These are phyloP conservation scores for Diarsia brunnea DNA, from an alignment of 2,888 invertebrate species.

Conservation along the genomic window DNA sequence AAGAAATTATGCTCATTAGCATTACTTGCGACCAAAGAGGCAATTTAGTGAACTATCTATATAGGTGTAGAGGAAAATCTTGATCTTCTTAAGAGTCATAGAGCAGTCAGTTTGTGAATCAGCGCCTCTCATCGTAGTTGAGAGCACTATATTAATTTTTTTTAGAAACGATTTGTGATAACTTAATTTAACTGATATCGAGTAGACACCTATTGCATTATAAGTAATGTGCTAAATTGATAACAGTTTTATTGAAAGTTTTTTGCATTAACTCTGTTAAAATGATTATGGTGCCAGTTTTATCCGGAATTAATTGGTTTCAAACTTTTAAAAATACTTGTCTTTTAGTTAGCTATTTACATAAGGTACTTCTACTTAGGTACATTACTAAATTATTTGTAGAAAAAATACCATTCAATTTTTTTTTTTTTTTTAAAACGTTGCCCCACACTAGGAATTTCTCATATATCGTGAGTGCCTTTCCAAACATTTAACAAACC, in stretches of 20 bases:
- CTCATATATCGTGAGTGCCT: too few species aligned
- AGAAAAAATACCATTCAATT: too few species aligned
- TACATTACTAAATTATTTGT: not conserved
- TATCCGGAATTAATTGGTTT: not conserved
- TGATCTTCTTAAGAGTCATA: not conserved
- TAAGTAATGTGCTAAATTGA: constrained; percentile 36
- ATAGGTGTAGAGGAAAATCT: not conserved
- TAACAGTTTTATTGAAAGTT: constrained; percentile 32
- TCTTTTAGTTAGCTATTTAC: not conserved
- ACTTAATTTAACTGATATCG: constrained; percentile 16
- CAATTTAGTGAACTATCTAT: not conserved
- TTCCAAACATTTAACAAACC: too few species aligned
- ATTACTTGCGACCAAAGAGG: not conserved
- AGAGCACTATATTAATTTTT: not conserved
- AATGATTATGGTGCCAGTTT: not conserved
- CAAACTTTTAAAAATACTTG: not conserved
- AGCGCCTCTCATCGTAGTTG: not conserved
- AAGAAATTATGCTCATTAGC: not conserved
- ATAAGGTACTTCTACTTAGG: too few species aligned
- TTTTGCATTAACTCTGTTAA: constrained; percentile 28
- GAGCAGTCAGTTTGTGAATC: not conserved
- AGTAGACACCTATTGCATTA: constrained; percentile 10
- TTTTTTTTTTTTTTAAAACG: too few species aligned
- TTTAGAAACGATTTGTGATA: not conserved
- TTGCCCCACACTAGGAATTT: too few species aligned